Evolutionary conservation across 1,140 invertebrate genomes (phyloP).

Genomic region (Microplitis mediator): DNA sequence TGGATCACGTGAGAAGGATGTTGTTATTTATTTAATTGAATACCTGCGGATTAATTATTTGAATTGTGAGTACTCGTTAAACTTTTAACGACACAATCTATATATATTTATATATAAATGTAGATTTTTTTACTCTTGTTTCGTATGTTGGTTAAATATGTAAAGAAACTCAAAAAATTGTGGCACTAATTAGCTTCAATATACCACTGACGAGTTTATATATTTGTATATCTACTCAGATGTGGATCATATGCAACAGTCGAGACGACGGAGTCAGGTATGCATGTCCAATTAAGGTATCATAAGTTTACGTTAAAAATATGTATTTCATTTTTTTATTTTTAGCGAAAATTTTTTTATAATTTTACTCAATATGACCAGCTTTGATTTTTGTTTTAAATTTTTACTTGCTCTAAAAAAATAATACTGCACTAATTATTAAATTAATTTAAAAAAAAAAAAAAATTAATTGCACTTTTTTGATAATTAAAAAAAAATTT

Average conservation of each 20-base stretch:
- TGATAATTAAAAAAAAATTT: not conserved
- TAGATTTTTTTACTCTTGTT: not conserved
- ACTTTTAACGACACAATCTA: not conserved
- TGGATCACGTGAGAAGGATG: not conserved
- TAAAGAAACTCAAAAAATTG: not conserved
- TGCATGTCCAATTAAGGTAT: conserved; percentile 33
- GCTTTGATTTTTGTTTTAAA: no score
- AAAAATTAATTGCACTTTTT: not conserved
- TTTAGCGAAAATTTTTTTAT: conserved; percentile 3
- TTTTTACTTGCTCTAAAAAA: no score
- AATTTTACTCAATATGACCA: not conserved
- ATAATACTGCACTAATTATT: no score
- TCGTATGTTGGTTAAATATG: not conserved
- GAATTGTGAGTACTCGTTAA: not conserved
- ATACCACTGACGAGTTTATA: not conserved
- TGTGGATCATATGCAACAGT: not conserved
- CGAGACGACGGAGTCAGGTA: not conserved
- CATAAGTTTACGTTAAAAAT: conserved; percentile 32
- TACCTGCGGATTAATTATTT: not conserved
- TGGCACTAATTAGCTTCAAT: conserved; percentile 8
- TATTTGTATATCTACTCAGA: not conserved
- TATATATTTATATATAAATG: not conserved
- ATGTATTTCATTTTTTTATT: not conserved
- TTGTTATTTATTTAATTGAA: not conserved
- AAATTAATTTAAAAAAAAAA: no score